Percentiles rank a stretch among this genome's conserved stretches.
phyloP scores from a whole-genome alignment of 2,797 vertebrate species.

The Centroberyx gerrardi region DNA sequence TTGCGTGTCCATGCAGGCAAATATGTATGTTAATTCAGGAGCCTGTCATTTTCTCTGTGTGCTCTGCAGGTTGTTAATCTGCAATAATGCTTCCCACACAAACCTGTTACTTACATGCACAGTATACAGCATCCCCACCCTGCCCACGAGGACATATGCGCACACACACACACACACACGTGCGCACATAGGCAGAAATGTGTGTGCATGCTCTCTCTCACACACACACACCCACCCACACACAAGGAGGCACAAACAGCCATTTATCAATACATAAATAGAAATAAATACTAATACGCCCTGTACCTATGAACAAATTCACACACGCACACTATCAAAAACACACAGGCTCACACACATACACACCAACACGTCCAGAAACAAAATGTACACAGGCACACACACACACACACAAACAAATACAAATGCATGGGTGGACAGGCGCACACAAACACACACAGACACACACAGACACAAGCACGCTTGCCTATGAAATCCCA shows the following conservation, averaged over 20 bases:
- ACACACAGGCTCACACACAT: not conserved
- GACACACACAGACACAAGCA: not conserved
- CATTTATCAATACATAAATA: no score
- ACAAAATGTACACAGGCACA: not conserved
- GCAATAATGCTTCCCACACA: not conserved
- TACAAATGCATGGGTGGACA: not conserved
- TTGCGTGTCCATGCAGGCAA: constrained; percentile 47
- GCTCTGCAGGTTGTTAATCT: constrained; percentile 48
- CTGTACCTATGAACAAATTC: no score
- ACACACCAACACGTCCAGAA: constrained; percentile 10
- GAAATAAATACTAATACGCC: no score
- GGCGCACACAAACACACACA: not conserved
- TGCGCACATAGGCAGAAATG: not conserved
- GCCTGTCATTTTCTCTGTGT: constrained; percentile 27
- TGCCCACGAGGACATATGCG: not conserved
- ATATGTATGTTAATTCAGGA: constrained; percentile 49
- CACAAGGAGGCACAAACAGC: no score
- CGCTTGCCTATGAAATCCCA: not conserved
- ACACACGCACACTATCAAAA: no score
- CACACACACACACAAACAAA: not conserved
- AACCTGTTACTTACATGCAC: not conserved
- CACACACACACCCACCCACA: no score
- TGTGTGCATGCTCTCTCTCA: no score
- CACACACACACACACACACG: constrained; percentile 1
- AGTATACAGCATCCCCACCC: not conserved